Conservation (phyloP, 2,797 vertebrate genomes). For the Monodelphis domestica region DNA sequence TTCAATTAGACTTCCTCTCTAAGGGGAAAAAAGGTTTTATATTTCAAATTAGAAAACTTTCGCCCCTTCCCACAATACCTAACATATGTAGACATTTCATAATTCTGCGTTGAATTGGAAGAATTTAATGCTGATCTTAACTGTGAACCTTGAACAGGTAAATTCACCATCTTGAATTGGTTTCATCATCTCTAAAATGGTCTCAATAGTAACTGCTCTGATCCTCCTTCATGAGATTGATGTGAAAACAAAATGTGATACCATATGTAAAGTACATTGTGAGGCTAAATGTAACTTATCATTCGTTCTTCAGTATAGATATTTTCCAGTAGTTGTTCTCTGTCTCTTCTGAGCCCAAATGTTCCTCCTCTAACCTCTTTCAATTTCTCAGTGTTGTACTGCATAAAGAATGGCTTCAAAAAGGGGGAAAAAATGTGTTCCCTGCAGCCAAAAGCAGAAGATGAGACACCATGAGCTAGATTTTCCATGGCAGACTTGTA, state of each 20-base stretch:
- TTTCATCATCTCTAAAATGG: neutral
- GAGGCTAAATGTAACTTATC: neutral
- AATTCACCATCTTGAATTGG: neutral
- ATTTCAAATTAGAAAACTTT: neutral
- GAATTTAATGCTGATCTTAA: neutral
- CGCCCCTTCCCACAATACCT: neutral
- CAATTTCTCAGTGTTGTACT: neutral
- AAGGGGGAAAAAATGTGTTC: neutral
- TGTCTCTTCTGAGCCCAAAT: neutral
- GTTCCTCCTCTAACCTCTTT: neutral
- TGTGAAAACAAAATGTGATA: neutral
- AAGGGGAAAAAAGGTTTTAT: neutral
- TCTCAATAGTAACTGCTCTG: neutral
- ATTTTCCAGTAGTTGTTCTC: neutral
- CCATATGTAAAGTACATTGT: neutral
- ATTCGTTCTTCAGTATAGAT: neutral
- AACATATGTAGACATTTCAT: neutral
- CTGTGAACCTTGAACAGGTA: neutral
- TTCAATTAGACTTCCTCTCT: neutral
- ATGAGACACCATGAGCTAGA: conserved; percentile 57
- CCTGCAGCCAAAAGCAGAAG: conserved; percentile 58
- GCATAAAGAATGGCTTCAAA: conserved; percentile 17
- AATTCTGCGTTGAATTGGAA: neutral
- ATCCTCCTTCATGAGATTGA: neutral
- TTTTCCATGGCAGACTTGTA: conserved; percentile 68